phyloP scores from a whole-genome alignment of 2,113 vertebrate species.

The Psittacula cyanocephala region DNA sequence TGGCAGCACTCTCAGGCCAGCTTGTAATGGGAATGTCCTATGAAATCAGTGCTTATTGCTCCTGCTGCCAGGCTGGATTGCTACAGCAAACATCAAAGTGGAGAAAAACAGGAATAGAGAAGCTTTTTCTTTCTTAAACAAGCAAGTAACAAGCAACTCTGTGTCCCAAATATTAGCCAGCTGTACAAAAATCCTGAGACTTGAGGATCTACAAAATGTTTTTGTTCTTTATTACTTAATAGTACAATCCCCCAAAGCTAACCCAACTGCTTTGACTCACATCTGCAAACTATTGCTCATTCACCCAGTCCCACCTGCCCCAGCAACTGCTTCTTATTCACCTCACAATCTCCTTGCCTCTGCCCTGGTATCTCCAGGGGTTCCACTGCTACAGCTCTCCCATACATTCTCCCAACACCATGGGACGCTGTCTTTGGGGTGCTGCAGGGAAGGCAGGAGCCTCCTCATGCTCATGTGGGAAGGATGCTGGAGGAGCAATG shows the following conservation, averaged over 20 bases:
- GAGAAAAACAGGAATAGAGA: background rate
- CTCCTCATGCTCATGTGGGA: background rate
- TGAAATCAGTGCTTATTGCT: background rate
- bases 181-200: background rate
- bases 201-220: background rate
- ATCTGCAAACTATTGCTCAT: background rate
- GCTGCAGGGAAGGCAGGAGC: background rate
- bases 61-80: background rate
- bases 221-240: background rate
- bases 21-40: background rate
- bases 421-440: accelerated
- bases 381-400: background rate
- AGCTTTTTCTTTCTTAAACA: background rate
- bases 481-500: accelerated
- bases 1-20: background rate
- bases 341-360: accelerated
- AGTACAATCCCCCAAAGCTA: background rate
- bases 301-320: background rate
- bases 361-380: background rate
- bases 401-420: background rate
- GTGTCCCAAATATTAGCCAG: background rate
- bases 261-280: background rate
- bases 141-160: background rate
- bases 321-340: background rate
- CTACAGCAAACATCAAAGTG: background rate